Evolutionary conservation across 1,140 invertebrate genomes (phyloP).

Genomic region (Scylla paramamosain): DNA sequence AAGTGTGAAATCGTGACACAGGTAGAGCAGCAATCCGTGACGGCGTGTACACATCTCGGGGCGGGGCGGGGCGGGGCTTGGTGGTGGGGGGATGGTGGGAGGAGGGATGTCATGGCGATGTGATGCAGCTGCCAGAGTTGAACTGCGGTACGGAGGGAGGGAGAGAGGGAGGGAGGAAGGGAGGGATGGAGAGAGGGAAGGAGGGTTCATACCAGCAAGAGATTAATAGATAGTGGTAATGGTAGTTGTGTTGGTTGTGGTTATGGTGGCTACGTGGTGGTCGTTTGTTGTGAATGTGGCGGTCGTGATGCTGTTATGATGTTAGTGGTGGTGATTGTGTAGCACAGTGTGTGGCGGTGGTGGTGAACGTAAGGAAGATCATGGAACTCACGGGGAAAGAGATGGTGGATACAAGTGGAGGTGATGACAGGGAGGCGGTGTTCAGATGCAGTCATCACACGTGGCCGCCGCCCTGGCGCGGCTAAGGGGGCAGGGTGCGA

Average conservation of each 20-base stretch:
- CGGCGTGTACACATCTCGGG: constrained; percentile 36
- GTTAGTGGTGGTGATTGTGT: too few species aligned
- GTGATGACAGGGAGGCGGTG: too few species aligned
- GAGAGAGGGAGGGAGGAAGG: neutral
- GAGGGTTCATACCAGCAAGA: neutral
- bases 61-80: neutral
- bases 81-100: neutral
- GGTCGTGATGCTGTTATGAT: too few species aligned
- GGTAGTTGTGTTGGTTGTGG: neutral
- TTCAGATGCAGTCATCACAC: too few species aligned
- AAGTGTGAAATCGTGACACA: constrained; percentile 69
- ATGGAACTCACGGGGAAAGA: too few species aligned
- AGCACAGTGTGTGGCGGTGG: neutral
- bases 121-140: neutral
- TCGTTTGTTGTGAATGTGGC: neutral
- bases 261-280: neutral
- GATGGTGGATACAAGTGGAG: too few species aligned
- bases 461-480: too few species aligned
- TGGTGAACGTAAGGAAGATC: too few species aligned
- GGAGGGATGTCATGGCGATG: neutral
- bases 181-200: neutral
- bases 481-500: too few species aligned
- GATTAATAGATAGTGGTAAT: neutral
- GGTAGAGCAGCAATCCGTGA: constrained; percentile 52
- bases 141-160: neutral